A percentile compares a stretch with the other conserved stretches of the same genome.
phyloP scores from a whole-genome alignment of 1,140 invertebrate species.

The Drosophila ambigua region DNA sequence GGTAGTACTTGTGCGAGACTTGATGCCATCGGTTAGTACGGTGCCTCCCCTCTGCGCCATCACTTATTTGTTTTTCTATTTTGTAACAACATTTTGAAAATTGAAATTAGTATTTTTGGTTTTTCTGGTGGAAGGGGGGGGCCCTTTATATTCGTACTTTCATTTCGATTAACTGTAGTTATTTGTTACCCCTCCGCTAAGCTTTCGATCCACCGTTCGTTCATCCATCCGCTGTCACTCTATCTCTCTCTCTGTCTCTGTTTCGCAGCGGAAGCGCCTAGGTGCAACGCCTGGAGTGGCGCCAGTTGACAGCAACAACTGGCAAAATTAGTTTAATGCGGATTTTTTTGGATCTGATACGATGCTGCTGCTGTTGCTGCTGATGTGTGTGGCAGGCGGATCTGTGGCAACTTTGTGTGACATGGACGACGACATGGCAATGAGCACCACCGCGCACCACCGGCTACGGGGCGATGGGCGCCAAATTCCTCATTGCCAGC shows the following conservation, averaged over 20 bases:
- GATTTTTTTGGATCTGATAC: background rate
- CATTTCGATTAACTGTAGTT: slow-evolving; percentile 49
- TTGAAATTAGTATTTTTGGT: slow-evolving; percentile 49
- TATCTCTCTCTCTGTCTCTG: background rate
- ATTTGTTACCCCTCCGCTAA: slow-evolving; percentile 7
- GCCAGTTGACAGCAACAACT: background rate
- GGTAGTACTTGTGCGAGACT: background rate
- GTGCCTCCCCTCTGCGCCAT: background rate
- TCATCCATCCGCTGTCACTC: background rate
- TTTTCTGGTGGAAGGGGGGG: no score
- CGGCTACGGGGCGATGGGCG: slow-evolving; percentile 48
- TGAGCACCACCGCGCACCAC: background rate
- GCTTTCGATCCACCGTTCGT: no score
- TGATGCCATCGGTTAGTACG: background rate
- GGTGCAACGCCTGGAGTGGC: slow-evolving; percentile 15
- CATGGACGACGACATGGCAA: slow-evolving; percentile 63
- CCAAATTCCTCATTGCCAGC: slow-evolving; percentile 66
- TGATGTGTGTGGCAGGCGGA: slow-evolving; percentile 8
- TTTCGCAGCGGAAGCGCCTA: slow-evolving; percentile 16
- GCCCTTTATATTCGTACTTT: no score
- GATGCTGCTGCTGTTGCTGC: background rate
- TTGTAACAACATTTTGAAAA: slow-evolving; percentile 28
- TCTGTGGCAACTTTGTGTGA: slow-evolving; percentile 58
- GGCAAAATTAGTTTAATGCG: background rate
- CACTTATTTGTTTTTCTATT: slow-evolving; percentile 25